These are phyloP conservation scores for Hipparchia sbordonii DNA, from an alignment of 2,888 invertebrate genomes.

Conservation along the genomic window DNA sequence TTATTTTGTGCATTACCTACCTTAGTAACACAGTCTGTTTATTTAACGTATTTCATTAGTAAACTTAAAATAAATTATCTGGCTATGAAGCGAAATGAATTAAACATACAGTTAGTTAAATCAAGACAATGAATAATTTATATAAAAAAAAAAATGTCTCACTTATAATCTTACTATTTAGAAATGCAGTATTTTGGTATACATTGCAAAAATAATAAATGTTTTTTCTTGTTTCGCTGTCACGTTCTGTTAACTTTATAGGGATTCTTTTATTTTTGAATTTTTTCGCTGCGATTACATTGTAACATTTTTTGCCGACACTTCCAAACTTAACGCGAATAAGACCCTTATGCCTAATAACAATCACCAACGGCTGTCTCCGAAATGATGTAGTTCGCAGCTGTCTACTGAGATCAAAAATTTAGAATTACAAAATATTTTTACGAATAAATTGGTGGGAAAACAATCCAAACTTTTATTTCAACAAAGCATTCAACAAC, in stretches of 20 bases:
- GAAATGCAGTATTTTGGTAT: slow-evolving; percentile 83
- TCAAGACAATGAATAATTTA: slow-evolving; percentile 54
- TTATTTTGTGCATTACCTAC: slow-evolving; percentile 72
- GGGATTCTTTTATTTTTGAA: slow-evolving; percentile 40
- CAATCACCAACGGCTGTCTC: slow-evolving; percentile 72
- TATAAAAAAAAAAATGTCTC: slow-evolving; percentile 63
- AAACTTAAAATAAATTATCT: slow-evolving; percentile 61
- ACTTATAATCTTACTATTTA: slow-evolving; percentile 76
- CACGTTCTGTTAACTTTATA: slow-evolving; percentile 36
- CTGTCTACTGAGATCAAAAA: slow-evolving; percentile 77
- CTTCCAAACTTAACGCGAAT: slow-evolving; percentile 75
- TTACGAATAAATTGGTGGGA: slow-evolving; percentile 59
- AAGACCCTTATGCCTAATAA: slow-evolving; percentile 63
- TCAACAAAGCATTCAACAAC: slow-evolving; percentile 69
- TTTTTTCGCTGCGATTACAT: slow-evolving; percentile 52
- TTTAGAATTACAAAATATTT: slow-evolving; percentile 65
- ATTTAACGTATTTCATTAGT: slow-evolving; percentile 59
- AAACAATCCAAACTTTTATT: slow-evolving; percentile 45
- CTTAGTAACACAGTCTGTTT: slow-evolving; percentile 76
- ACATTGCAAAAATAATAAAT: slow-evolving; percentile 69
- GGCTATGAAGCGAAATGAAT: slow-evolving; percentile 71
- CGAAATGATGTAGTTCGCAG: slow-evolving; percentile 70
- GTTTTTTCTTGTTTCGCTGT: slow-evolving; percentile 69
- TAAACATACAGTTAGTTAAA: slow-evolving; percentile 50
- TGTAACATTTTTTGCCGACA: slow-evolving; percentile 69